Evolutionary conservation across 2,113 vertebrate genomes (phyloP), one percentile per base, ranked within the genome.

Genomic region (Ammospiza nelsoni): DNA sequence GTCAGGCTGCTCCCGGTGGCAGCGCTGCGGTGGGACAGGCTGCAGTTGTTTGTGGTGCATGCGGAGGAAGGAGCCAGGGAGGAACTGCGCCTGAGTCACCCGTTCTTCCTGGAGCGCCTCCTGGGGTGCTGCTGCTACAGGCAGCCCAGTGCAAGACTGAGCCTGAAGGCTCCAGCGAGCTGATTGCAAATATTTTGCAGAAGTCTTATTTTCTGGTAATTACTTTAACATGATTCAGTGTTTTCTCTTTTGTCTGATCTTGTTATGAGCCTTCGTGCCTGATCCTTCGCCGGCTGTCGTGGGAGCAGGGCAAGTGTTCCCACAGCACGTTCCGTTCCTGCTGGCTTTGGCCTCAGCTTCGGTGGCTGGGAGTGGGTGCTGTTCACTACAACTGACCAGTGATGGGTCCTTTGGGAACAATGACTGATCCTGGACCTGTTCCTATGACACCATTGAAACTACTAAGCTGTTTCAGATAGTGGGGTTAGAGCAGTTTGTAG

Each of bases 151-250:
- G 9, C 94, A 95, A 92, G 92, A 91, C 94, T 80, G 72, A 94
- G 95, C 95, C 95, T 96, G 90, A 92, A 96, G 93, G 93, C 92
- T 58, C 57, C 3, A 62, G 58, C 7, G 43, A 76, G 41, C 87
- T 89, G 90, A 71, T 88, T 89, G 87, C 82, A 68, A 93, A 51
- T 94, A 87, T 90, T 95, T 95, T 90, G 74, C 65, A 92, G 94
- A 94, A 97, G 87, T 95, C 84, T 89, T 91, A 72, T 79, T 95
- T 97, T 91, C 92, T 95, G 87, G 49, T 95, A 92, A 96, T 96
- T 95, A 92, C 94, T 96, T 89, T 80, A 93, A 94, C 83, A 82
- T 96, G 93, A 96, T 97, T 96, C 91, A 96, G 74, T 96, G 89
- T 94, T 94, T 95, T 97, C 91, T 90, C 84, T 89, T 97, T 90